Evolutionary conservation across 2,113 vertebrate species (phyloP).

Genomic region (Fulmarus glacialis): DNA sequence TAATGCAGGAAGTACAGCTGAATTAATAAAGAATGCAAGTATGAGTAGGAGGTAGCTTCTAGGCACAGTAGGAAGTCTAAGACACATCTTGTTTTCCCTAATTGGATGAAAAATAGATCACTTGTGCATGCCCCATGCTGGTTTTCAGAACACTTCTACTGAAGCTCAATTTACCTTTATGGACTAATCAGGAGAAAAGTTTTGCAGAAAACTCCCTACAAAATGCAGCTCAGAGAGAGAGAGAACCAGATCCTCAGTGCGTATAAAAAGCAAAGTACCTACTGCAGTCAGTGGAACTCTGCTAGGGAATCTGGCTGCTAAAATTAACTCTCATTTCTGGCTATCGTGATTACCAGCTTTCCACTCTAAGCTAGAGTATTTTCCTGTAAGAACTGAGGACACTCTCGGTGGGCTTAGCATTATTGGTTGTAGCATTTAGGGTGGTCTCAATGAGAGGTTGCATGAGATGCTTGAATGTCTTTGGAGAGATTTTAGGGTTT

Average conservation of each 20-base stretch:
- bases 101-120: constrained; percentile 54
- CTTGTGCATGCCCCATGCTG: background rate
- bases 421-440: background rate
- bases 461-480: background rate
- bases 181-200: background rate
- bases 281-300: background rate
- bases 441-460: background rate
- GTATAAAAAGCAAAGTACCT: background rate
- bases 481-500: background rate
- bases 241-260: background rate
- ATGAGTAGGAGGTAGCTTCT: background rate
- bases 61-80: constrained; percentile 1
- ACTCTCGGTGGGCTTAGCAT: fast-evolving
- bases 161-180: constrained; percentile 17
- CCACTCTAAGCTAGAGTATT: background rate
- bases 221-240: background rate
- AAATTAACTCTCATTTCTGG: background rate
- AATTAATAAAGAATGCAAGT: constrained; percentile 9
- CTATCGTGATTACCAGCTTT: background rate
- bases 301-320: background rate
- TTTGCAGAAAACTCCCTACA: background rate
- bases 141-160: constrained; percentile 17
- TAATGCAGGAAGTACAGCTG: background rate
- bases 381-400: background rate
- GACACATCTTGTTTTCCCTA: constrained; percentile 1